Conservation (phyloP, 2,888 invertebrate species). For the Catocala fraxini region DNA sequence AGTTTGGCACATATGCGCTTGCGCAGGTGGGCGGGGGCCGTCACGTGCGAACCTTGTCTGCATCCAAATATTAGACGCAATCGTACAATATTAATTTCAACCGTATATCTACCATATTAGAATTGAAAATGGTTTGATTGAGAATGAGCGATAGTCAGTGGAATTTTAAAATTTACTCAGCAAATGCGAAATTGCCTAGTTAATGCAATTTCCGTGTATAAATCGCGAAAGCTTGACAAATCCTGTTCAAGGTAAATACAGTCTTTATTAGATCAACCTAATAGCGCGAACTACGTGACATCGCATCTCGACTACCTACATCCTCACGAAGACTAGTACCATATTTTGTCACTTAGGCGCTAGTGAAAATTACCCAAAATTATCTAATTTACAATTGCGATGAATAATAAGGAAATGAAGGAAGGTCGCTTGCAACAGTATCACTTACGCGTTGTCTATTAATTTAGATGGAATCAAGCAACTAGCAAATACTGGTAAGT, state of each 20-base stretch:
- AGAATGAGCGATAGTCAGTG: not conserved
- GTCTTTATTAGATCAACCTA: constrained; percentile 28
- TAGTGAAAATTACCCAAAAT: no score
- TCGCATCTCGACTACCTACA: no score
- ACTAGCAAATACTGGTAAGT: no score
- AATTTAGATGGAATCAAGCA: no score
- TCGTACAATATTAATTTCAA: constrained; percentile 12
- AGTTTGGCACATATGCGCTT: constrained; percentile 56
- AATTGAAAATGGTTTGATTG: not conserved
- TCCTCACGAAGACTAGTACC: no score
- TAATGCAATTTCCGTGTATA: constrained; percentile 37
- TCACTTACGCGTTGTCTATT: no score
- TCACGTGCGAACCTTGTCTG: constrained; percentile 47
- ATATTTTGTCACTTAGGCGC: no score
- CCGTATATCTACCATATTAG: constrained; percentile 8
- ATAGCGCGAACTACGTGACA: not conserved
- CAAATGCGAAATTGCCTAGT: constrained; percentile 4
- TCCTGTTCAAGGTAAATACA: constrained; percentile 30
- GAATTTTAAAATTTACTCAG: not conserved
- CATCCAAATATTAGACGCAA: constrained; percentile 36
- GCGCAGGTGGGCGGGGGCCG: constrained; percentile 61
- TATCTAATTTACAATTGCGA: no score
- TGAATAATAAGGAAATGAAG: no score
- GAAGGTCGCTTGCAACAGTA: no score
- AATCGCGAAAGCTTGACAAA: constrained; percentile 42